phyloP scores from a whole-genome alignment of 2,797 vertebrate genomes.

The Sebastiscus albofasciatus region DNA sequence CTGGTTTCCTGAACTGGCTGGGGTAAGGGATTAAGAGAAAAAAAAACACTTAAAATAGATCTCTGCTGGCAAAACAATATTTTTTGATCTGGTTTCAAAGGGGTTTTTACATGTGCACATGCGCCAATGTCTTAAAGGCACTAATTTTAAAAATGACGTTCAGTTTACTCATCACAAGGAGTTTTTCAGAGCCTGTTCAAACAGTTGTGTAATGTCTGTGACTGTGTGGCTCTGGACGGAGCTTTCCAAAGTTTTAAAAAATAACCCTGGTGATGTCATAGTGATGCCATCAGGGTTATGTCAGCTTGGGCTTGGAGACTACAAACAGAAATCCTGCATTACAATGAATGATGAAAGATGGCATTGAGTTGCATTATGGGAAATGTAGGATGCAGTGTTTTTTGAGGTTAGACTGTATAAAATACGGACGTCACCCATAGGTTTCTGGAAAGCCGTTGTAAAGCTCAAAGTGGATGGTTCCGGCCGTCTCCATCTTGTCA shows the following conservation, averaged over 20 bases:
- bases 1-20: not conserved
- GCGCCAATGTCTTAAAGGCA: not conserved
- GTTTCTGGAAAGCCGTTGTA: too few relatives aligned
- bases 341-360: not conserved
- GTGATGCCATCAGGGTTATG: not conserved
- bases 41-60: not conserved
- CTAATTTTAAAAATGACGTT: not conserved
- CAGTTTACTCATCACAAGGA: not conserved
- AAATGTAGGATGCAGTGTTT: not conserved
- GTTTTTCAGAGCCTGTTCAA: not conserved
- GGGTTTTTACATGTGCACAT: too few relatives aligned
- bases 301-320: not conserved
- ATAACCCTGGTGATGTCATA: not conserved
- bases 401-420: not conserved
- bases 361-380: not conserved
- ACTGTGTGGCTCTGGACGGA: not conserved
- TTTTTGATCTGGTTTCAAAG: not conserved
- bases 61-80: not conserved
- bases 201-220: not conserved
- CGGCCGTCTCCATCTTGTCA: too few relatives aligned
- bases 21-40: not conserved
- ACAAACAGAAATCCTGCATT: not conserved
- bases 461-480: too few relatives aligned
- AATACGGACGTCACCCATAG: too few relatives aligned
- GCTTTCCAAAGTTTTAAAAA: not conserved